phyloP scores from a whole-genome alignment of 2,888 invertebrate species.

The Rhabditoides inermis region DNA sequence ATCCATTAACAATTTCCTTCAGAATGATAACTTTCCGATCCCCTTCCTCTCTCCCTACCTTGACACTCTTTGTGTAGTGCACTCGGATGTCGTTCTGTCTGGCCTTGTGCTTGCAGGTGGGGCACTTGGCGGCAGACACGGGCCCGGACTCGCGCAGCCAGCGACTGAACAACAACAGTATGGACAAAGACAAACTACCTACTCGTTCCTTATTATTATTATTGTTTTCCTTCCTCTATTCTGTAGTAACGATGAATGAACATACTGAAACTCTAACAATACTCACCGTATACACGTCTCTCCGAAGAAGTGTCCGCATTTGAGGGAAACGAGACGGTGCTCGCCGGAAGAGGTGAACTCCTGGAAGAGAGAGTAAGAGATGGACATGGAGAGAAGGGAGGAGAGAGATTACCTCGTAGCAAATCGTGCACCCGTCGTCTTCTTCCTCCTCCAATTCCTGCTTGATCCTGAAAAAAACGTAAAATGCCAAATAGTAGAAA shows the following conservation, averaged over 20 bases:
- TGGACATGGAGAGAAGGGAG: background rate
- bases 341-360: conserved; percentile 67
- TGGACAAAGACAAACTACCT: too few relatives aligned
- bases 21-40: too few relatives aligned
- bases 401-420: conserved; percentile 9
- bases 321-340: conserved; percentile 75
- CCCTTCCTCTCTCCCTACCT: too few relatives aligned
- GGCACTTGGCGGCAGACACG: conserved; percentile 53
- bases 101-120: conserved; percentile 54
- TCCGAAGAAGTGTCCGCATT: conserved; percentile 88
- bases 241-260: background rate
- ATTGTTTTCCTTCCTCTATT: background rate
- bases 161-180: too few relatives aligned
- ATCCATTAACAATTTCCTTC: too few relatives aligned
- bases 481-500: too few relatives aligned
- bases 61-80: conserved; percentile 33
- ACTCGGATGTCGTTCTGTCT: conserved; percentile 52
- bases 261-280: background rate
- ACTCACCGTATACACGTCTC: conserved; percentile 54
- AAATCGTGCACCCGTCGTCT: conserved; percentile 12
- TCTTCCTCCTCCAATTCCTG: conserved; percentile 4
- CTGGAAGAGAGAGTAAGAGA: conserved; percentile 6
- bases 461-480: too few relatives aligned
- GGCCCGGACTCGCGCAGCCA: too few relatives aligned
- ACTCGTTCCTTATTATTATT: too few relatives aligned